Evolutionary conservation across 2,797 vertebrate genomes (phyloP).

Genomic region (Morelia viridis): DNA sequence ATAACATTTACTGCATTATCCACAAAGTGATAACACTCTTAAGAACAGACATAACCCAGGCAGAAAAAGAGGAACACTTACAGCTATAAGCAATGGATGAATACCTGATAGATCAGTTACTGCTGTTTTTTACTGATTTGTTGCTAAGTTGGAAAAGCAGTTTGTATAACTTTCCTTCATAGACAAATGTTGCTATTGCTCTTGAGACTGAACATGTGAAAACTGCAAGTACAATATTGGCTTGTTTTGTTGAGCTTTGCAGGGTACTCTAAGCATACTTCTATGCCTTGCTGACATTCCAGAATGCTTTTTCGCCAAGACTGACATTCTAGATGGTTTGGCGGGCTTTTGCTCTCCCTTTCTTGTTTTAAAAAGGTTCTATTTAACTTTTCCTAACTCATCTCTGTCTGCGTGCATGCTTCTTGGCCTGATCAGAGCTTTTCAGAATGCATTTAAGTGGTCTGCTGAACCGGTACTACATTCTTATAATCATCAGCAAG

Average conservation of each 20-base stretch:
- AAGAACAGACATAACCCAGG: not conserved
- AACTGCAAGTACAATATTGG: not conserved
- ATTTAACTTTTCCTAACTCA: not conserved
- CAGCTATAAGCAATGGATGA: not conserved
- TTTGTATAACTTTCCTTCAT: not conserved
- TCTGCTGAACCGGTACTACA: not conserved
- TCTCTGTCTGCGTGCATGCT: not conserved
- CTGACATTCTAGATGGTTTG: not conserved
- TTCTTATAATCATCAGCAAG: not conserved
- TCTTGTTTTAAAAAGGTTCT: not conserved
- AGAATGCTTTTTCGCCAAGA: not conserved
- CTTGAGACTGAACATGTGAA: not conserved
- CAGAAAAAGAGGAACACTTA: not conserved
- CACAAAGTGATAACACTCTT: not conserved
- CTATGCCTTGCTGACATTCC: not conserved
- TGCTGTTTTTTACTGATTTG: not conserved
- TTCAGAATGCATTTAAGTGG: not conserved
- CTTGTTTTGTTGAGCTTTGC: not conserved
- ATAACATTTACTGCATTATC: too few relatives aligned
- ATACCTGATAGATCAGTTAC: not conserved
- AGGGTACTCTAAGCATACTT: not conserved
- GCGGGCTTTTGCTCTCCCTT: not conserved
- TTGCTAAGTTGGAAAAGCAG: not conserved
- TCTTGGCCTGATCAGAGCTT: not conserved
- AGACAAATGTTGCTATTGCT: not conserved